A percentile compares a stretch with the other conserved stretches of the same genome.
These are phyloP conservation scores for Etheostoma perlongum DNA, from an alignment of 2,797 vertebrate genomes.

Conservation along the genomic window DNA sequence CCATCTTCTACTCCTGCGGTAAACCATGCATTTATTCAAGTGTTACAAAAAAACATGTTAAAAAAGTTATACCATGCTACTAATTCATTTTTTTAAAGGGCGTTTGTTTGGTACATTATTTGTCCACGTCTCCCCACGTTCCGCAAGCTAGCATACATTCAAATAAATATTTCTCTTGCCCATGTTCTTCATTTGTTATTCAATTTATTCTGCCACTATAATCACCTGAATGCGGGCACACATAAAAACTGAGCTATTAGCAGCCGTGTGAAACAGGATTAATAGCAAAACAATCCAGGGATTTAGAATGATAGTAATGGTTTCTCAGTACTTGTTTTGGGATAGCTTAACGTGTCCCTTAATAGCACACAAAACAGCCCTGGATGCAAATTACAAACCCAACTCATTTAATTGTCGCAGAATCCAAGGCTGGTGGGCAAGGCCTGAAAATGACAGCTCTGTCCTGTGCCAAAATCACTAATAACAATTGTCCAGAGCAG, in stretches of 20 bases:
- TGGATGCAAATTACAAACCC: constrained; percentile 44
- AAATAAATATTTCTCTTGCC: constrained; percentile 24
- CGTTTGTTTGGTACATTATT: constrained; percentile 16
- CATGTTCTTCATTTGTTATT: constrained; percentile 24
- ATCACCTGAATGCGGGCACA: constrained; percentile 50
- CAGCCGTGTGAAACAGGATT: constrained; percentile 61
- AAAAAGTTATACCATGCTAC: constrained; percentile 47
- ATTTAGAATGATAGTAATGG: constrained; percentile 60
- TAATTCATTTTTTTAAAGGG: constrained; percentile 31
- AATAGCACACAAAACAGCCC: constrained; percentile 30
- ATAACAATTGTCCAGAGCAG: neutral
- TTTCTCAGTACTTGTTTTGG: constrained; percentile 55
- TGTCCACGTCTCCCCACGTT: neutral
- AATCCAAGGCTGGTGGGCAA: neutral
- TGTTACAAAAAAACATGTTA: constrained; percentile 19
- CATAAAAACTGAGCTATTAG: constrained; percentile 56
- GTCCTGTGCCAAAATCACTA: neutral
- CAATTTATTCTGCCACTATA: constrained; percentile 47
- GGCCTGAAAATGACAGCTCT: constrained; percentile 9
- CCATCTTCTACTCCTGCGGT: neutral
- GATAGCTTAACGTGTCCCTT: constrained; percentile 44
- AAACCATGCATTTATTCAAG: constrained; percentile 19
- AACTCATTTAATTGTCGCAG: constrained; percentile 18
- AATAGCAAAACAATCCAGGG: constrained; percentile 56
- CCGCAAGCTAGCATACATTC: constrained; percentile 14